Evolutionary conservation across 2,113 vertebrate genomes (phyloP).

Genomic region (Octodon degus): DNA sequence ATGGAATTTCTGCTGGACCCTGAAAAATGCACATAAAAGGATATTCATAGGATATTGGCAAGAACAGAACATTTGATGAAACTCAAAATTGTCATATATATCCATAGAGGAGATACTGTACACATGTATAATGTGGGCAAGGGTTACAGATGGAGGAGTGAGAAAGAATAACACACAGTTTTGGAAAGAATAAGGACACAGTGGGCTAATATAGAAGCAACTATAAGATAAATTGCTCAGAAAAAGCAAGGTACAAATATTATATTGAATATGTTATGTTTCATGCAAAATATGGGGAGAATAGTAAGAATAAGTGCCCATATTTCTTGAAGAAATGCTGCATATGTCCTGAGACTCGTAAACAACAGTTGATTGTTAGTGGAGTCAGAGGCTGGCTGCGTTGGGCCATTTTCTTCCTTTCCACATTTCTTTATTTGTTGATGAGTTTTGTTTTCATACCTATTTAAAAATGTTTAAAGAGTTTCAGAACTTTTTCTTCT

Average conservation of each 20-base stretch:
- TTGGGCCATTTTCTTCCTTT: not conserved
- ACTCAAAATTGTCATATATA: not conserved
- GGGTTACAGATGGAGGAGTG: not conserved
- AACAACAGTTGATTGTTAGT: not conserved
- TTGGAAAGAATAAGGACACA: not conserved
- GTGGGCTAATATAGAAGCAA: not conserved
- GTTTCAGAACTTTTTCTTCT: not conserved
- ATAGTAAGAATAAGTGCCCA: not conserved
- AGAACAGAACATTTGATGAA: not conserved
- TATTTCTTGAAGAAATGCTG: not conserved
- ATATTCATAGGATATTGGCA: not conserved
- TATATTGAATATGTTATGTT: not conserved
- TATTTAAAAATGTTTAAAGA: constrained; percentile 30
- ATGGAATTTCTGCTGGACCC: not conserved
- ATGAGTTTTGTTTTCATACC: not conserved
- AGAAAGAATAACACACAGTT: not conserved
- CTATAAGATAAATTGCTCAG: not conserved
- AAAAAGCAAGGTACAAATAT: not conserved
- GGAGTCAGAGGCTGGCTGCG: not conserved
- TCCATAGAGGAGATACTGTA: not conserved
- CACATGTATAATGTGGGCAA: not conserved
- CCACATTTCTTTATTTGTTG: not conserved
- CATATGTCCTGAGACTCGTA: not conserved
- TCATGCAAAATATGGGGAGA: not conserved
- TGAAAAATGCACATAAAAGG: not conserved